These are phyloP conservation scores for Arge pagana DNA, from an alignment of 2,888 invertebrate genomes.

Conservation along the genomic window DNA sequence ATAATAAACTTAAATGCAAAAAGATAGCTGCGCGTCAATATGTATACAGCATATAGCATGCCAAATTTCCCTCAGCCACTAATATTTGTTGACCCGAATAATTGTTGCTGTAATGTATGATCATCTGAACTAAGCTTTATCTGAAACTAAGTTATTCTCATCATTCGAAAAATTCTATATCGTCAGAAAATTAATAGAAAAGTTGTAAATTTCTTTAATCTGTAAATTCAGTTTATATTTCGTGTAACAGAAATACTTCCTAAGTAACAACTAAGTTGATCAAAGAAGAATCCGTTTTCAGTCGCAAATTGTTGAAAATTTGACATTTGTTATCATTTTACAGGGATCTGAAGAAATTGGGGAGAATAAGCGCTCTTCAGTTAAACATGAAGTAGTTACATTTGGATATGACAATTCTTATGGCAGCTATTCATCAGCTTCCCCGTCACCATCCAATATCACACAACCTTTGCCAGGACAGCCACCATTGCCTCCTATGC, in stretches of 20 bases:
- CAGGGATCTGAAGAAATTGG: slow-evolving; percentile 44
- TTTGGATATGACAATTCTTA: slow-evolving; percentile 48
- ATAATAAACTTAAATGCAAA: no score
- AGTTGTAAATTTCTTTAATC: no score
- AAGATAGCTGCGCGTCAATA: no score
- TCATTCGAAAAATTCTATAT: no score
- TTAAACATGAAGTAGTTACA: slow-evolving; percentile 42
- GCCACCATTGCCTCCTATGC: slow-evolving; percentile 55
- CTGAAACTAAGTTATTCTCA: no score
- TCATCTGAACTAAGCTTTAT: slow-evolving; percentile 18
- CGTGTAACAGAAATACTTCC: no score
- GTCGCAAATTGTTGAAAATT: no score
- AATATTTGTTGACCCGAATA: background rate
- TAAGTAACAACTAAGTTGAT: no score
- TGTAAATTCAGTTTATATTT: no score
- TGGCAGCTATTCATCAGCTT: slow-evolving; percentile 42
- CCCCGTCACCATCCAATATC: slow-evolving; percentile 39
- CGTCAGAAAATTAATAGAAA: no score
- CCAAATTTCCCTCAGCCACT: background rate
- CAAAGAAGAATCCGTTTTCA: no score
- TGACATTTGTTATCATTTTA: slow-evolving; percentile 21
- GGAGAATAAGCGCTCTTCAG: slow-evolving; percentile 39
- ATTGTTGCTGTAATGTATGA: slow-evolving; percentile 10
- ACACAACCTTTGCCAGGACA: slow-evolving; percentile 54
- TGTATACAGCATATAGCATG: no score